These are phyloP conservation scores for Caenorhabditis sp. DNA, from an alignment of 2,888 invertebrate species.

Conservation along the genomic window DNA sequence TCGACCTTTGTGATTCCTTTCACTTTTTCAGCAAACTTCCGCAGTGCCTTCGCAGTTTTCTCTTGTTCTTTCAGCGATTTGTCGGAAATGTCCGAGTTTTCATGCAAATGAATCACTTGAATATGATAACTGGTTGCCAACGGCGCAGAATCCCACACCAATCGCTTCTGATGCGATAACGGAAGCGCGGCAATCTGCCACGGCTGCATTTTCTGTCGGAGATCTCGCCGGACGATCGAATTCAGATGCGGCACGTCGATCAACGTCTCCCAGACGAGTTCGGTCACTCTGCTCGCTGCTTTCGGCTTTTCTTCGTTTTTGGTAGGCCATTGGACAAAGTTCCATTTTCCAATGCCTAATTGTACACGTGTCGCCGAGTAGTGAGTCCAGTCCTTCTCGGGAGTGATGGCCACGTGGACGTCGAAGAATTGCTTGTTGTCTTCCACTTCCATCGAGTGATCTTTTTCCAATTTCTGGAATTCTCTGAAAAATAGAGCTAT, in stretches of 20 bases:
- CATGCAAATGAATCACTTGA: conserved; percentile 74
- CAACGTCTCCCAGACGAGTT: conserved; percentile 49
- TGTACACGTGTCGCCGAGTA: conserved; percentile 63
- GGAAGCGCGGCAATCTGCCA: conserved; percentile 70
- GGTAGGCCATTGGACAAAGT: conserved; percentile 52
- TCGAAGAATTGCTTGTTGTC: conserved; percentile 20
- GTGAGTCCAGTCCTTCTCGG: conserved; percentile 59
- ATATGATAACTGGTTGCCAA: conserved; percentile 68
- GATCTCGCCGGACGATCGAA: conserved; percentile 67
- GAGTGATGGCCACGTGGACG: conserved; percentile 50
- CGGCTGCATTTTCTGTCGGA: conserved; percentile 64
- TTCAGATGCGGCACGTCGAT: conserved; percentile 69
- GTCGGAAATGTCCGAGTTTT: conserved; percentile 42
- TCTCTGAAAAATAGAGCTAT: background rate
- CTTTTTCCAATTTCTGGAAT: conserved; percentile 23
- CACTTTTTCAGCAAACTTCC: conserved; percentile 53
- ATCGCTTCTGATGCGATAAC: conserved; percentile 68
- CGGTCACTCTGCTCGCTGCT: conserved; percentile 17
- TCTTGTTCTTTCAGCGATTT: conserved; percentile 5
- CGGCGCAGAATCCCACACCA: conserved; percentile 70
- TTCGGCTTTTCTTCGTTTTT: conserved; percentile 10
- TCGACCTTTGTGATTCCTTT: conserved; percentile 47
- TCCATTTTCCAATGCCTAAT: conserved; percentile 56
- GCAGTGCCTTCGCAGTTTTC: conserved; percentile 40
- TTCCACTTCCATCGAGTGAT: conserved; percentile 22